A percentile compares a stretch with the other conserved stretches of the same genome.
phyloP scores from a whole-genome alignment of 2,797 vertebrate genomes.

The Sebastes dallii region DNA sequence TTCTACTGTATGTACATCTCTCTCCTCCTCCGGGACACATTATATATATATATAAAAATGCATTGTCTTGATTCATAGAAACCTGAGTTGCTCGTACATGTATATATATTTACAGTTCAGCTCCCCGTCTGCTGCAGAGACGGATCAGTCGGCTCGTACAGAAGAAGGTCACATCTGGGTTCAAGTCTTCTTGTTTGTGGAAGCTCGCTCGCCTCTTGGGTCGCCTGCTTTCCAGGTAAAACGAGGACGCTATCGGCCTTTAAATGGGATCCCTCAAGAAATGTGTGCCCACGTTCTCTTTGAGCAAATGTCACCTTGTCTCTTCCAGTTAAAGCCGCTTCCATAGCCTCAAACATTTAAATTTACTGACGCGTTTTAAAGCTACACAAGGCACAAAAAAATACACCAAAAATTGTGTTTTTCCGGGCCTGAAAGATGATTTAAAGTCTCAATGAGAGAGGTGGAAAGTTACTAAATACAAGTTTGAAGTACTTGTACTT shows the following conservation, averaged over 20 bases:
- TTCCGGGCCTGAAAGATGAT: background rate
- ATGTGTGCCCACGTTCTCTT: background rate
- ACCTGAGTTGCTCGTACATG: slow-evolving; percentile 75
- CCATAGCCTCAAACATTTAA: background rate
- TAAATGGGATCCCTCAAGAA: background rate
- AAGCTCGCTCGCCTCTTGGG: background rate
- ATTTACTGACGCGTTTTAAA: background rate
- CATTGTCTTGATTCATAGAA: slow-evolving; percentile 67
- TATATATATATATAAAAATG: slow-evolving; percentile 21
- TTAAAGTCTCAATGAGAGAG: background rate
- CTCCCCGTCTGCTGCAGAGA: slow-evolving; percentile 23
- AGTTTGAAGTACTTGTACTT: background rate
- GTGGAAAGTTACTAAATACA: background rate
- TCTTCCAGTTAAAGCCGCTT: background rate
- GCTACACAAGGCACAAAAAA: background rate
- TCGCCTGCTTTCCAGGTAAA: too few species aligned
- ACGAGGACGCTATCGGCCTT: too few species aligned
- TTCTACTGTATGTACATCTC: background rate
- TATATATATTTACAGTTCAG: slow-evolving; percentile 62
- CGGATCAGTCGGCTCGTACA: slow-evolving; percentile 1
- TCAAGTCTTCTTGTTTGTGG: background rate
- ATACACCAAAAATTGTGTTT: background rate
- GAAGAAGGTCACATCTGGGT: slow-evolving; percentile 10
- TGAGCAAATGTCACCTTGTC: background rate
- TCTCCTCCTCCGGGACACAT: slow-evolving; percentile 9